A percentile compares a stretch with the other conserved stretches of the same genome.
Conservation (phyloP, 2,888 invertebrate genomes). For the Diplolepis rosae region DNA sequence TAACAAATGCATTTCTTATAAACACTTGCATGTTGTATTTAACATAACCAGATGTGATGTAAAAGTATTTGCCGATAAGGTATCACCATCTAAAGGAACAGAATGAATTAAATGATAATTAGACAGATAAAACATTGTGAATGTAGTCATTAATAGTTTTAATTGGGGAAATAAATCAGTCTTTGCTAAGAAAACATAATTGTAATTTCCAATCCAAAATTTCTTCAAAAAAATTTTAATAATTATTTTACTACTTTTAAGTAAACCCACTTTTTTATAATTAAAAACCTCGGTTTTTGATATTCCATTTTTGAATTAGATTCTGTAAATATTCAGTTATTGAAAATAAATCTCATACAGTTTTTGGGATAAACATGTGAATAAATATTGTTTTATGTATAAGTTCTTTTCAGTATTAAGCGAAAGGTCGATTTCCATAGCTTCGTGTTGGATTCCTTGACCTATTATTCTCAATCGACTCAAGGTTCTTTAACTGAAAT, state of each 20-base stretch:
- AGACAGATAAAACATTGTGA: background rate
- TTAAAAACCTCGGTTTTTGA: background rate
- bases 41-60: slow-evolving; percentile 6
- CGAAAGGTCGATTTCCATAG: slow-evolving; percentile 11
- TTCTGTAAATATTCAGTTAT: background rate
- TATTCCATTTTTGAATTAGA: background rate
- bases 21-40: slow-evolving; percentile 3
- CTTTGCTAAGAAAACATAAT: background rate
- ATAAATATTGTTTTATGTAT: slow-evolving; percentile 8
- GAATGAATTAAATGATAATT: slow-evolving; percentile 19
- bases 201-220: background rate
- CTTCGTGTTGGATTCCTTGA: slow-evolving; percentile 40
- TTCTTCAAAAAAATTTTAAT: too few species aligned
- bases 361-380: slow-evolving; percentile 1
- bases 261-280: background rate
- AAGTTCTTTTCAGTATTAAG: slow-evolving; percentile 1
- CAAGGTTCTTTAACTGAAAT: slow-evolving; percentile 32
- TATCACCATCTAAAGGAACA: slow-evolving; percentile 14
- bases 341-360: background rate
- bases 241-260: too few species aligned
- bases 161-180: background rate
- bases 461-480: slow-evolving; percentile 44
- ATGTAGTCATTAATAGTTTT: background rate
- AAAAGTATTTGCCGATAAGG: slow-evolving; percentile 19
- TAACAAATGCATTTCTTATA: slow-evolving; percentile 8